Evolutionary conservation across 2,888 invertebrate species (phyloP), one percentile per base, ranked within the genome.

Genomic region (Sinodicranocentrus sp.): DNA sequence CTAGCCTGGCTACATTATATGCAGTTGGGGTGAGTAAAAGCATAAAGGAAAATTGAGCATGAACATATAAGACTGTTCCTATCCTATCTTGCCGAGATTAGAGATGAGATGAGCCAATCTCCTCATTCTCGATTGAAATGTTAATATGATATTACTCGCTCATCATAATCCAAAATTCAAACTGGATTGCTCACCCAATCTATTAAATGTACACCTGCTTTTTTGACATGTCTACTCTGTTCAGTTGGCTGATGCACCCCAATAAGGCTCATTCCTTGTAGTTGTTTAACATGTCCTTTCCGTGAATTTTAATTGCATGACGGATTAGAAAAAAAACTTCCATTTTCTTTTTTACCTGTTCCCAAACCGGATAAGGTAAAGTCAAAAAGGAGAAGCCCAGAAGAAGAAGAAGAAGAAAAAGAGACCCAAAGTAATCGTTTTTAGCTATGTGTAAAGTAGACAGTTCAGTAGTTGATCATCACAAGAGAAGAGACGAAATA

Each of bases 171-270:
- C 73, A 82, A 76, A 82, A 76, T 75, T 82, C 82, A 82, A 82
- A 82, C 82, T 82, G 82, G 82, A 82, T 82, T 82, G 82, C 82
- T 82, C 82, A 82, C 82, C 75, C 82, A 82, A 82, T 82, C 82
- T 82, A 82, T 82, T 82, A 82, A 82, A 82, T 63, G 75, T 82
- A 65, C 82, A 82, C 82, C 82, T 82, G 82, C 82, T 76, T 75
- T 68, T 72, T 68, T 73, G 80, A 82, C 80, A 82, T 67, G 79
- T 72, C 73, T 67, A n/a, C 33, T 52, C 21, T 33, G 54, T 33
- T 61, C n/a, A 28, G 43, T 21, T 39, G 19, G 43, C 1, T 65
- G 71, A 79, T 80, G 67, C 72, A 65, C 72, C 72, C 80, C 80
- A 80, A 80, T 80, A 80, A 80, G 80, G 80, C 61, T 80, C 80